Evolutionary conservation across 2,888 invertebrate genomes (phyloP).

Genomic region (Uropetala carovei): DNA sequence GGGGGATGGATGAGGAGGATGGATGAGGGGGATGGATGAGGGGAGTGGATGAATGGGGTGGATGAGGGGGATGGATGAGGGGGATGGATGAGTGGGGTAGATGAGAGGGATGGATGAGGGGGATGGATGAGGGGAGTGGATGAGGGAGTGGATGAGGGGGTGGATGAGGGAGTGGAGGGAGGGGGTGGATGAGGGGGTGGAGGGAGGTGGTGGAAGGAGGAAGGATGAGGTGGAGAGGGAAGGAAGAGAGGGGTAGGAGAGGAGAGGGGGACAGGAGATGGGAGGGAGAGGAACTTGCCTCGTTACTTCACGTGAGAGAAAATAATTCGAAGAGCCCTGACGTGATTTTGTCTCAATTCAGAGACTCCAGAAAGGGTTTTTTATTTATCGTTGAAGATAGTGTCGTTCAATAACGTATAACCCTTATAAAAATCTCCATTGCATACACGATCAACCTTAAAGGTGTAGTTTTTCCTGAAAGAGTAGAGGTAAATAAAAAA

Average conservation of each 20-base stretch:
- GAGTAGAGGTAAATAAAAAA: no score
- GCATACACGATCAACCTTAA: not conserved
- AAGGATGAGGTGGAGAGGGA: not conserved
- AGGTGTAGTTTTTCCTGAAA: not conserved
- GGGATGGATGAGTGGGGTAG: no score
- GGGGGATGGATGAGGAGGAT: no score
- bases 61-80: not conserved
- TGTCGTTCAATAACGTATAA: not conserved
- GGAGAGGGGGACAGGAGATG: not conserved
- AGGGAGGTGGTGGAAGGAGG: not conserved
- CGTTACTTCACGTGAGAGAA: not conserved
- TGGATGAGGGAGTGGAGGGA: not conserved
- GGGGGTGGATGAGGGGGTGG: not conserved
- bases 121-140: not conserved
- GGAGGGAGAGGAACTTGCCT: not conserved
- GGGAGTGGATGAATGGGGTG: no score
- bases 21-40: no score
- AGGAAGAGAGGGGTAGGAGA: not conserved
- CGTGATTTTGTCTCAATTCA: not conserved
- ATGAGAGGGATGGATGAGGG: not conserved
- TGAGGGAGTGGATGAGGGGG: not conserved
- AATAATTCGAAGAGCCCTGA: not conserved
- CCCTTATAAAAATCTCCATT: not conserved
- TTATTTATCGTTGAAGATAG: not conserved
- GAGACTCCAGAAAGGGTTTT: not conserved